Conservation (phyloP, 2,888 invertebrate species). For the Orthosia gracilis region DNA sequence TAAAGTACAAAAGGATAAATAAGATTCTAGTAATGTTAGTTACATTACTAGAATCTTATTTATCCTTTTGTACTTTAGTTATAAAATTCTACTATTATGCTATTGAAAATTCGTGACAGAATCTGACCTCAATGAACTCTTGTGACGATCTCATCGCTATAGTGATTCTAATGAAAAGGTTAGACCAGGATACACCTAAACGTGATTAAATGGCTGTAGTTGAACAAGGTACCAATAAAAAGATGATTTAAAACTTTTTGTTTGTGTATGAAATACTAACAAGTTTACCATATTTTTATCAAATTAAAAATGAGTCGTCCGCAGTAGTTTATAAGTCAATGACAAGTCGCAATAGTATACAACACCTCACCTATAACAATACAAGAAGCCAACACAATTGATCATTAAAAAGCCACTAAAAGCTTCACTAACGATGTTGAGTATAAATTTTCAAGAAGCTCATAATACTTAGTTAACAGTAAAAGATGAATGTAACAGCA, state of each 20-base stretch:
- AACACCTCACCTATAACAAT: neutral
- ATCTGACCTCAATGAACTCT: conserved; percentile 16
- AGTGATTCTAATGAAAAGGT: conserved; percentile 15
- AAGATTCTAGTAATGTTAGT: no score
- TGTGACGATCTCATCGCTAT: conserved; percentile 8
- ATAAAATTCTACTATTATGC: no score
- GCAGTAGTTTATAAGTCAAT: neutral
- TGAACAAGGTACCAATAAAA: no score
- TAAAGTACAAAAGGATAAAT: no score
- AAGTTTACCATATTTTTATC: no score
- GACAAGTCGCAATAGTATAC: neutral
- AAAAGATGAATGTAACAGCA: conserved; percentile 48
- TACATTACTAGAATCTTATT: no score
- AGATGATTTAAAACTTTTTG: no score
- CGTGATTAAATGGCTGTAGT: neutral
- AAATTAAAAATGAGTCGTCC: neutral
- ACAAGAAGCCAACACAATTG: conserved; percentile 18
- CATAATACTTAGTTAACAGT: conserved; percentile 52
- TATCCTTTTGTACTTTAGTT: no score
- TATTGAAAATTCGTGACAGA: conserved; percentile 10
- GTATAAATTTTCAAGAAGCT: conserved; percentile 35
- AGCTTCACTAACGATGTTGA: conserved; percentile 25
- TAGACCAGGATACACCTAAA: neutral
- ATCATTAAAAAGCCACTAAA: conserved; percentile 25
- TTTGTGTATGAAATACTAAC: no score